Conservation (phyloP, 1,140 invertebrate species). For the Bombus huntii region DNA sequence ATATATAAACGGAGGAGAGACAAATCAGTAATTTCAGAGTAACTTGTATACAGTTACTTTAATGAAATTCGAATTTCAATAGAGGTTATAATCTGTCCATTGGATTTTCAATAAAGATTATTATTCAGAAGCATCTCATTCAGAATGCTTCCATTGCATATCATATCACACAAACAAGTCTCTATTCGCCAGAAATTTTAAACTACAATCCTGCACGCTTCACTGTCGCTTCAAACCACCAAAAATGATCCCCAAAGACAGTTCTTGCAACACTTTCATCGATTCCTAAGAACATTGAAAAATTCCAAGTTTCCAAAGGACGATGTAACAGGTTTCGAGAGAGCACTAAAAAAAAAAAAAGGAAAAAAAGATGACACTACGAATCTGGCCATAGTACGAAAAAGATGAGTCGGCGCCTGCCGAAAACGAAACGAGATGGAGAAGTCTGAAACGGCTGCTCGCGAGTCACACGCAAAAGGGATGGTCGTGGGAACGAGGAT, state of each 20-base stretch:
- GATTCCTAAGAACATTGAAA: neutral
- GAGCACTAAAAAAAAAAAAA: neutral
- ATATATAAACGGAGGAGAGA: too few relatives aligned
- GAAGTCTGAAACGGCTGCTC: slow-evolving; percentile 50
- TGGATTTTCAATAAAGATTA: too few relatives aligned
- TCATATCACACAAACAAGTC: too few relatives aligned
- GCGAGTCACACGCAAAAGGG: slow-evolving; percentile 47
- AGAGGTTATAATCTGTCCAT: too few relatives aligned
- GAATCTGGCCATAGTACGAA: neutral
- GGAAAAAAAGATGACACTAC: neutral
- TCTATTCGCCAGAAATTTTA: too few relatives aligned
- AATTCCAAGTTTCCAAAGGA: neutral
- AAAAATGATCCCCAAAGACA: neutral
- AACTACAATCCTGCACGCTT: too few relatives aligned
- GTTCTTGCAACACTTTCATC: neutral
- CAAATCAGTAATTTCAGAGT: too few relatives aligned
- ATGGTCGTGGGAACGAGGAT: neutral
- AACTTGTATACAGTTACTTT: too few relatives aligned
- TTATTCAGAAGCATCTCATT: too few relatives aligned
- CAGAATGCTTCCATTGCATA: too few relatives aligned
- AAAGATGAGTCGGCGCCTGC: slow-evolving; percentile 35
- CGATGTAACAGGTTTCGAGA: slow-evolving; percentile 3
- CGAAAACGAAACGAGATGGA: slow-evolving; percentile 46
- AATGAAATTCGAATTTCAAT: too few relatives aligned
- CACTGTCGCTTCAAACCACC: too few relatives aligned